Evolutionary conservation across 2,888 invertebrate genomes (phyloP).

Genomic region (Agrypnus murinus): DNA sequence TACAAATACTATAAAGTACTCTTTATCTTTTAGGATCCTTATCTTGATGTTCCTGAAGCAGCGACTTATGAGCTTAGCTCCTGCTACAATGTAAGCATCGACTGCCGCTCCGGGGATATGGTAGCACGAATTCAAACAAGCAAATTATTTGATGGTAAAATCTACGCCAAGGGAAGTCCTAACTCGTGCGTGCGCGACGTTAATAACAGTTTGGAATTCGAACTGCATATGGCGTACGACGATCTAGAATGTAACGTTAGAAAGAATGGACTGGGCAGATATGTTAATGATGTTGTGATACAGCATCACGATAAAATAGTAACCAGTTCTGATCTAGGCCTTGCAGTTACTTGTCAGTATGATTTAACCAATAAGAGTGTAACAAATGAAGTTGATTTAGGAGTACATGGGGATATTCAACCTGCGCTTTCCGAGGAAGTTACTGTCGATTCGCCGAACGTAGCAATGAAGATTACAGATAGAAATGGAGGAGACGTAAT

Average conservation of each 20-base stretch:
- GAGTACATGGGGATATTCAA: slow-evolving; percentile 90
- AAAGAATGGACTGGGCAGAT: slow-evolving; percentile 86
- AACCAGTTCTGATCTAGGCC: slow-evolving; percentile 93
- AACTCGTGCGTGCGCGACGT: slow-evolving; percentile 94
- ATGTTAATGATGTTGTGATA: slow-evolving; percentile 92
- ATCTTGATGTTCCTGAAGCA: slow-evolving; percentile 92
- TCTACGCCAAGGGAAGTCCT: slow-evolving; percentile 95
- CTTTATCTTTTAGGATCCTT: slow-evolving; percentile 80
- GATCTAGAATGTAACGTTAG: slow-evolving; percentile 95
- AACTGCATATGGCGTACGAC: slow-evolving; percentile 93
- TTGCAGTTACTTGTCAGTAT: slow-evolving; percentile 95
- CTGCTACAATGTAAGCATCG: slow-evolving; percentile 95
- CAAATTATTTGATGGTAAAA: slow-evolving; percentile 94
- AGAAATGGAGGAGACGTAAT: slow-evolving; percentile 88
- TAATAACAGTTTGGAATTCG: slow-evolving; percentile 90
- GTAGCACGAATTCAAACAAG: slow-evolving; percentile 93
- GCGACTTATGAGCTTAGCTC: slow-evolving; percentile 94
- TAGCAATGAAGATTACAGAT: slow-evolving; percentile 94
- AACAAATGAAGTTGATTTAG: slow-evolving; percentile 92
- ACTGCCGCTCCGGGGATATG: slow-evolving; percentile 95
- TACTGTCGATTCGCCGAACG: slow-evolving; percentile 95
- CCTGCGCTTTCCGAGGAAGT: slow-evolving; percentile 92
- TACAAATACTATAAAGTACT: not conserved
- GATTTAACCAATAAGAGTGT: slow-evolving; percentile 96
- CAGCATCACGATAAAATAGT: slow-evolving; percentile 97